phyloP scores from a whole-genome alignment of 2,797 vertebrate genomes.

The Nothura maculosa region DNA sequence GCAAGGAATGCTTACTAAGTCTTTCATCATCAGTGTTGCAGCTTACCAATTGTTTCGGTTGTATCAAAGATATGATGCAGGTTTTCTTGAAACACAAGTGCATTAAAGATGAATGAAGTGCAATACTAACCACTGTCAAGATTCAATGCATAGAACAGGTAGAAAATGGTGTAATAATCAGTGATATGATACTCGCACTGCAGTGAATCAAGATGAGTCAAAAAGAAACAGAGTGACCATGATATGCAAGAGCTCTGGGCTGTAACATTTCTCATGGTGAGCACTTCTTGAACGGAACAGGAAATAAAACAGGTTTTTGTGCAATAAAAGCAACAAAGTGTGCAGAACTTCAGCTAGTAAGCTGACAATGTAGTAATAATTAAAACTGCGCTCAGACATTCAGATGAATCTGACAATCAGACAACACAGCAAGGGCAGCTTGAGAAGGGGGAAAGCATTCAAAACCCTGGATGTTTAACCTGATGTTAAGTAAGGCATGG shows the following conservation, averaged over 20 bases:
- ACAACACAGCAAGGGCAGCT: slow-evolving; percentile 37
- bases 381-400: slow-evolving; percentile 62
- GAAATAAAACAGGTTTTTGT: slow-evolving; percentile 78
- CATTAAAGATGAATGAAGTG: slow-evolving; percentile 74
- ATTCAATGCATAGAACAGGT: slow-evolving; percentile 8
- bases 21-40: slow-evolving; percentile 48
- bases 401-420: slow-evolving; percentile 72
- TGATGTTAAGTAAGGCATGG: slow-evolving; percentile 71
- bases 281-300: slow-evolving; percentile 75
- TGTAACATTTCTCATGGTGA: slow-evolving; percentile 62
- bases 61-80: slow-evolving; percentile 39
- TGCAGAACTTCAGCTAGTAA: slow-evolving; percentile 52
- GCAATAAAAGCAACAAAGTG: slow-evolving; percentile 66
- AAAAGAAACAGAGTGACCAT: slow-evolving; percentile 26
- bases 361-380: slow-evolving; percentile 46
- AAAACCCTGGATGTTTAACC: slow-evolving; percentile 60
- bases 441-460: slow-evolving; percentile 33
- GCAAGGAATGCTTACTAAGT: slow-evolving; percentile 6
- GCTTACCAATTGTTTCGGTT: slow-evolving; percentile 8
- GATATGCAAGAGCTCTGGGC: slow-evolving; percentile 48
- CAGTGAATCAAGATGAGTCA: slow-evolving; percentile 17
- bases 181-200: neutral
- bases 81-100: slow-evolving; percentile 70
- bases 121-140: slow-evolving; percentile 57
- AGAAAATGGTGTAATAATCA: slow-evolving; percentile 2